Conservation (phyloP, 2,113 vertebrate species). For the Notothenia rossii region DNA sequence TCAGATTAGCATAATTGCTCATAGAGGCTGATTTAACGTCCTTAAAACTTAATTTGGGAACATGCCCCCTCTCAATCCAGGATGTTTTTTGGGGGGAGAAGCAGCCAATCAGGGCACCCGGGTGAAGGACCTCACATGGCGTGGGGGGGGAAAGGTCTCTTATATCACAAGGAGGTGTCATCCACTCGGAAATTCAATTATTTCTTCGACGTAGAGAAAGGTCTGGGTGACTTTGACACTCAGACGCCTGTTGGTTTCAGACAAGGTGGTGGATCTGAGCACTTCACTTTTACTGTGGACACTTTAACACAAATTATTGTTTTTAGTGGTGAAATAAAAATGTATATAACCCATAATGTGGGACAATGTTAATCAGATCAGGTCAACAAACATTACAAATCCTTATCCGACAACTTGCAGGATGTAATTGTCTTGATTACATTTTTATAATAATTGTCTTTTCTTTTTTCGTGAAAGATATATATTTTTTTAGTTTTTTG, state of each 20-base stretch:
- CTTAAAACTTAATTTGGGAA: constrained; percentile 73
- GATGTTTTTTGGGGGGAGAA: constrained; percentile 13
- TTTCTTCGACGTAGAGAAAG: constrained; percentile 26
- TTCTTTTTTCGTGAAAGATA: too few species aligned
- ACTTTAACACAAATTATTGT: too few species aligned
- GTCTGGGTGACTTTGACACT: constrained; percentile 46
- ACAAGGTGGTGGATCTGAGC: not conserved
- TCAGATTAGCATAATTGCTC: constrained; percentile 76
- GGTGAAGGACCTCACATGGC: constrained; percentile 23
- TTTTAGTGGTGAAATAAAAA: too few species aligned
- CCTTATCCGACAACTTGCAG: too few species aligned
- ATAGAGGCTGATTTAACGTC: constrained; percentile 72
- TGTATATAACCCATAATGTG: too few species aligned
- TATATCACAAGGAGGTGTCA: constrained; percentile 45
- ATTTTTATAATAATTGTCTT: too few species aligned
- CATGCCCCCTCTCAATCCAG: constrained; percentile 38
- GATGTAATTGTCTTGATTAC: too few species aligned
- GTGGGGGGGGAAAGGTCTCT: constrained; percentile 25
- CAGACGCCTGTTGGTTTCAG: not conserved
- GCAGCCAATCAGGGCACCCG: constrained; percentile 5
- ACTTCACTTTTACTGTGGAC: too few species aligned
- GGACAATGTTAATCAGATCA: too few species aligned
- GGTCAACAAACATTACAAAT: too few species aligned
- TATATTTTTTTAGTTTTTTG: too few species aligned
- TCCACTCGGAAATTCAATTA: constrained; percentile 50